Evolutionary conservation across 2,888 invertebrate genomes (phyloP).

Genomic region (Aspidiotus destructor): DNA sequence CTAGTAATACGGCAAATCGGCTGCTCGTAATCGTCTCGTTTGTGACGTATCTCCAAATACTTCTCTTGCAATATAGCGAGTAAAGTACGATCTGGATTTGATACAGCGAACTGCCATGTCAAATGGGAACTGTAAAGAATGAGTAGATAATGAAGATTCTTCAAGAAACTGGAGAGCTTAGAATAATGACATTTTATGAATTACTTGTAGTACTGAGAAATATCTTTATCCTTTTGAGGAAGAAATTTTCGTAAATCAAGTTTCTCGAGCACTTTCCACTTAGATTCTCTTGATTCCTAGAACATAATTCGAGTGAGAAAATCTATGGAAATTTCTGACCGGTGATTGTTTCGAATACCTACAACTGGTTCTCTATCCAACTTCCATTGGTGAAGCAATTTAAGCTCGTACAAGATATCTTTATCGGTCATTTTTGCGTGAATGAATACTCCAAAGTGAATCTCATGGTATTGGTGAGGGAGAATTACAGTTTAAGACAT

Average conservation of each 20-base stretch:
- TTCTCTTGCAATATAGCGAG: slow-evolving; percentile 22
- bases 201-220: slow-evolving; percentile 16
- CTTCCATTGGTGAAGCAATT: slow-evolving; percentile 17
- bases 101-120: slow-evolving; percentile 24
- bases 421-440: slow-evolving; percentile 11
- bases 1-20: slow-evolving; percentile 18
- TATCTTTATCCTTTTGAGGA: slow-evolving; percentile 17
- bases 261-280: slow-evolving; percentile 8
- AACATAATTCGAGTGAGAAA: background rate
- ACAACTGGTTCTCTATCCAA: slow-evolving; percentile 22
- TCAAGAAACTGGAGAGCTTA: background rate
- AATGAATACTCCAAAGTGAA: too few species aligned
- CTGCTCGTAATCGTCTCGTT: slow-evolving; percentile 23
- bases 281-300: background rate
- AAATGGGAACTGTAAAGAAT: slow-evolving; percentile 13
- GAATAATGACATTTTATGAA: background rate
- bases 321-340: background rate
- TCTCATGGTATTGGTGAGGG: too few species aligned
- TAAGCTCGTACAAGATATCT: slow-evolving; percentile 22
- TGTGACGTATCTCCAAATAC: slow-evolving; percentile 22
- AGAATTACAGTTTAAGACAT: too few species aligned
- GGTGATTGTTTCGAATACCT: background rate
- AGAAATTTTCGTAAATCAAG: slow-evolving; percentile 11
- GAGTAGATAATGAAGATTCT: background rate
- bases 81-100: slow-evolving; percentile 15